phyloP scores from a whole-genome alignment of 1,140 invertebrate genomes.

The Ruditapes philippinarum region DNA sequence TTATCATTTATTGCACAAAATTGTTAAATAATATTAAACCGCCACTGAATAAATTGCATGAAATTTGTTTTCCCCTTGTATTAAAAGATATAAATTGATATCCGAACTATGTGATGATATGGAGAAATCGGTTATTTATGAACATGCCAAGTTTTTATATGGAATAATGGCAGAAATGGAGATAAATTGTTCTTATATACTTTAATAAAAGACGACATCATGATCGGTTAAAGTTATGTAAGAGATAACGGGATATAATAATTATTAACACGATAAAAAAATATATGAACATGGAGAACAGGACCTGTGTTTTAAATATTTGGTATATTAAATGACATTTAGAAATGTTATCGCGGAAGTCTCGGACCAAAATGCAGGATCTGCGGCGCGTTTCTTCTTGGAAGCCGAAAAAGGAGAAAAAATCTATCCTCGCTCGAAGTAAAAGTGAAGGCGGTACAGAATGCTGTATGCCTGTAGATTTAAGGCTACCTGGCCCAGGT shows the following conservation, averaged over 20 bases:
- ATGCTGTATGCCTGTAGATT: not conserved
- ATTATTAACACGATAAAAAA: not conserved
- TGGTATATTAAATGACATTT: not conserved
- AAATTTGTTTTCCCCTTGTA: too few species aligned
- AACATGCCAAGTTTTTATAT: too few species aligned
- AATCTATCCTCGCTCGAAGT: constrained; percentile 14
- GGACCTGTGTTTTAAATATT: not conserved
- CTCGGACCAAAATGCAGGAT: constrained; percentile 75
- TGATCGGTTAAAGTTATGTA: not conserved
- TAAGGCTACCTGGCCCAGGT: constrained; percentile 41
- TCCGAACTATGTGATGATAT: not conserved
- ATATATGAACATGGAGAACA: not conserved
- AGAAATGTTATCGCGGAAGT: constrained; percentile 43
- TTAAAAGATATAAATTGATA: constrained; percentile 39
- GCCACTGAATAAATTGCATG: too few species aligned
- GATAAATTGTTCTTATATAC: constrained; percentile 3
- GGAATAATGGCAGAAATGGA: not conserved
- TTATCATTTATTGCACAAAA: constrained; percentile 22
- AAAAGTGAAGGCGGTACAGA: constrained; percentile 45
- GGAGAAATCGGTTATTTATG: not conserved
- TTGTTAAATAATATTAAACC: not conserved
- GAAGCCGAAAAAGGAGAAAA: constrained; percentile 71
- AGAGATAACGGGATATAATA: not conserved
- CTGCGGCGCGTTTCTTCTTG: constrained; percentile 70
- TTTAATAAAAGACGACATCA: not conserved